These are phyloP conservation scores for Esox masquinongy DNA, from an alignment of 2,797 vertebrate species.

Conservation along the genomic window DNA sequence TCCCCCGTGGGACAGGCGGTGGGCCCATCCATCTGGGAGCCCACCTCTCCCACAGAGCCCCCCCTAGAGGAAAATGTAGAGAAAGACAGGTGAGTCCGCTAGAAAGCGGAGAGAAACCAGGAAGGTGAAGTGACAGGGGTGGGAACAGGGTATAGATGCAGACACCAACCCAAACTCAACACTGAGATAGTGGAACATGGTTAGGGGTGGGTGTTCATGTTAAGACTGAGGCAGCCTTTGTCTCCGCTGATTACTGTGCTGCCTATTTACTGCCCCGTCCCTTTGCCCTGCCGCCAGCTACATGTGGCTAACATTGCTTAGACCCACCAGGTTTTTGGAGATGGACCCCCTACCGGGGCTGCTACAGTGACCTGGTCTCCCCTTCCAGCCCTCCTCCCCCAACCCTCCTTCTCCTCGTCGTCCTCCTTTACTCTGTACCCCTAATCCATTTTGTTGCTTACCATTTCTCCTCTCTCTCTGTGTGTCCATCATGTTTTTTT, in stretches of 20 bases:
- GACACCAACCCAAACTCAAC: neutral
- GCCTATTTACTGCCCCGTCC: slow-evolving; percentile 61
- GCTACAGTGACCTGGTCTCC: slow-evolving; percentile 19
- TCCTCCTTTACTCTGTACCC: slow-evolving; percentile 23
- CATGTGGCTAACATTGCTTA: slow-evolving; percentile 48
- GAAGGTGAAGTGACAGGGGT: neutral
- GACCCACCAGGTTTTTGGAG: slow-evolving; percentile 49
- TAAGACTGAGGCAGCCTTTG: slow-evolving; percentile 66
- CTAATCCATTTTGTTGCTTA: neutral
- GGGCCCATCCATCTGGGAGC: slow-evolving; percentile 47
- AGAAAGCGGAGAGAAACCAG: neutral
- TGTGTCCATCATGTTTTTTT: neutral
- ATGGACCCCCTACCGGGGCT: slow-evolving; percentile 28
- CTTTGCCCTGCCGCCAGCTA: neutral
- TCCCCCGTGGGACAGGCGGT: slow-evolving; percentile 42
- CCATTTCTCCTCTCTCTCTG: neutral
- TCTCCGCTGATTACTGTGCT: slow-evolving; percentile 71
- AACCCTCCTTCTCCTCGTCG: slow-evolving; percentile 7
- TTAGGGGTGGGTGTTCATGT: slow-evolving; percentile 36
- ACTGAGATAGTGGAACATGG: neutral
- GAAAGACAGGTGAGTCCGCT: slow-evolving; percentile 78
- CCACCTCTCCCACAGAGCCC: slow-evolving; percentile 53
- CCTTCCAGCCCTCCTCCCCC: slow-evolving; percentile 36
- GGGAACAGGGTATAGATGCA: neutral
- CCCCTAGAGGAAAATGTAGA: slow-evolving; percentile 74